Evolutionary conservation across 2,888 invertebrate species (phyloP).

Genomic region (Molorchus minor): DNA sequence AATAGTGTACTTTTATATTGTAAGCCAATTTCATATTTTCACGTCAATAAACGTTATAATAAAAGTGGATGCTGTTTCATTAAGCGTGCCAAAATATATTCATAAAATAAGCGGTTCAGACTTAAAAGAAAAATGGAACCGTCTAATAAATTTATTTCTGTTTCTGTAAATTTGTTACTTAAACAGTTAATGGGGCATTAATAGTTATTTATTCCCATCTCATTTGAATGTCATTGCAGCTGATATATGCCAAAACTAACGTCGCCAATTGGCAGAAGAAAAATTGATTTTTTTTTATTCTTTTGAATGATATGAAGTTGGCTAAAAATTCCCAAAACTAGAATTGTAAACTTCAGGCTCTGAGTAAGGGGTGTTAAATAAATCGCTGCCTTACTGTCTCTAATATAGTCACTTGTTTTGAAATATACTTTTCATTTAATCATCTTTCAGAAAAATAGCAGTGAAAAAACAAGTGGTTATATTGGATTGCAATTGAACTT

Average conservation of each 20-base stretch:
- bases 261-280: conserved; percentile 20
- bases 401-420: conserved; percentile 51
- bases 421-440: not conserved
- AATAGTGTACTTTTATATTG: not conserved
- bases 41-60: not conserved
- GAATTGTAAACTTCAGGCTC: conserved; percentile 15
- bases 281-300: too few species aligned
- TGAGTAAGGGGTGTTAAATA: conserved; percentile 24
- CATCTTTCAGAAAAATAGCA: not conserved
- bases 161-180: too few species aligned
- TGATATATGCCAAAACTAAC: conserved; percentile 26
- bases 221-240: not conserved
- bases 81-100: too few species aligned
- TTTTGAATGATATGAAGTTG: conserved; percentile 10
- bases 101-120: too few species aligned
- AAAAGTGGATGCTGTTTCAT: not conserved
- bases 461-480: conserved; percentile 49
- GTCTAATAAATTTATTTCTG: too few species aligned
- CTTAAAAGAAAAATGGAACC: too few species aligned
- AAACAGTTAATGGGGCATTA: not conserved
- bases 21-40: conserved; percentile 27
- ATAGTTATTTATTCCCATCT: not conserved
- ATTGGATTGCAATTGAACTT: conserved; percentile 47
- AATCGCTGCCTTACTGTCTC: conserved; percentile 37
- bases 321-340: conserved; percentile 8